Conservation (phyloP, 1,140 invertebrate genomes). For the Bombus soroeensis region DNA sequence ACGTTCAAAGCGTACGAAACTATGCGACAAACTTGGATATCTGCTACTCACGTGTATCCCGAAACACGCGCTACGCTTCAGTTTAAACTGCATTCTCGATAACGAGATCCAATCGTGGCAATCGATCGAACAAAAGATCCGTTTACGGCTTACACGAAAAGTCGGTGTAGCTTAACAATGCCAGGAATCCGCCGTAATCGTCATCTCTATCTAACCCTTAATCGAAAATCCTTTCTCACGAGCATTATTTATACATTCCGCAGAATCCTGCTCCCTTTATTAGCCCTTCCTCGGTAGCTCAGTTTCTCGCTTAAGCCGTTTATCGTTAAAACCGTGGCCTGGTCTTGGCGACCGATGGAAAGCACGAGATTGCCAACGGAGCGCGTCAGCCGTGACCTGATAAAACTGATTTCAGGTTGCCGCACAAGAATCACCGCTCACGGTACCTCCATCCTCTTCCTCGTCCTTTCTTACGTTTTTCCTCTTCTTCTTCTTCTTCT, state of each 20-base stretch:
- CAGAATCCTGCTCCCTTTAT: constrained; percentile 38
- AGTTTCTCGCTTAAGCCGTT: constrained; percentile 34
- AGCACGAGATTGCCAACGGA: constrained; percentile 42
- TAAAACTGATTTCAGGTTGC: constrained; percentile 61
- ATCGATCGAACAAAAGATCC: not conserved
- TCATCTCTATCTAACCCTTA: not conserved
- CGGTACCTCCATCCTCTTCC: too few species aligned
- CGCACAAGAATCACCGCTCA: constrained; percentile 17
- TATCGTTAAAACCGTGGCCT: constrained; percentile 24
- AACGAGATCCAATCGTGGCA: too few species aligned
- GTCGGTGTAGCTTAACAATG: not conserved
- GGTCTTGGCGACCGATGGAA: constrained; percentile 36
- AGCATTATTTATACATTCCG: constrained; percentile 42
- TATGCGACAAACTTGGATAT: too few species aligned
- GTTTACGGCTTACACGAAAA: too few species aligned
- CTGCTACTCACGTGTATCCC: too few species aligned
- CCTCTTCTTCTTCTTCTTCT: not conserved
- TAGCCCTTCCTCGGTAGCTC: constrained; percentile 6
- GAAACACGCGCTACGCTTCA: too few species aligned
- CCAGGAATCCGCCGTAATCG: not conserved
- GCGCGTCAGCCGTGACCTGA: constrained; percentile 49
- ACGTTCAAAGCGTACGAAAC: too few species aligned
- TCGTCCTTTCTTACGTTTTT: constrained; percentile 1
- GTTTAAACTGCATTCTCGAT: not conserved
- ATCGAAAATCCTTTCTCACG: constrained; percentile 9